phyloP scores from a whole-genome alignment of 35 echinoderm and acorn worm species.

The Diadema setosum region DNA sequence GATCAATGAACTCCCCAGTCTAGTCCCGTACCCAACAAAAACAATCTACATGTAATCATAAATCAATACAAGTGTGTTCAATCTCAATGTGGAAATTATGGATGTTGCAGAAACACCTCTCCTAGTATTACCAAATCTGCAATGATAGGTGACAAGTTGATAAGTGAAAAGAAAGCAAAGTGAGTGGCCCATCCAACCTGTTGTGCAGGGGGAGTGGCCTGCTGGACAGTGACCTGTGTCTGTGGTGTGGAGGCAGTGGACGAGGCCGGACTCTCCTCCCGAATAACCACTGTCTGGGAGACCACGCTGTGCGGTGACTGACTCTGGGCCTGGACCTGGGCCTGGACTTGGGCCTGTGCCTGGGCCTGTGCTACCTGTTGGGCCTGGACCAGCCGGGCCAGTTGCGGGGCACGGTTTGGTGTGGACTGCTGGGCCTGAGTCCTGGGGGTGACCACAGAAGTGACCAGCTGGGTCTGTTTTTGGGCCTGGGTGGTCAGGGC shows the following conservation, averaged over 20 bases:
- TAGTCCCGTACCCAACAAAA: too few relatives aligned
- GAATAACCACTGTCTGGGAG: slow-evolving; percentile 52
- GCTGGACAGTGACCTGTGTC: slow-evolving; percentile 18
- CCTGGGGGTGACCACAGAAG: slow-evolving; percentile 1
- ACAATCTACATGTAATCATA: too few relatives aligned
- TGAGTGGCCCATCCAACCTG: neutral
- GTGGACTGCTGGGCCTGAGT: neutral
- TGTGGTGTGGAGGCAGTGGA: neutral
- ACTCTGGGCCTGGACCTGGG: slow-evolving; percentile 21
- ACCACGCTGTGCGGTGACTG: slow-evolving; percentile 12
- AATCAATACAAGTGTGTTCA: too few relatives aligned
- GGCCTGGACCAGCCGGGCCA: slow-evolving; percentile 55
- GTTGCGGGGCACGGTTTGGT: neutral
- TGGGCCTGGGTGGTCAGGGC: slow-evolving; percentile 7
- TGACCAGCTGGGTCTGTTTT: slow-evolving; percentile 66
- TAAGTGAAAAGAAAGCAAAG: too few relatives aligned
- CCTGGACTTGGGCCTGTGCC: slow-evolving; percentile 22
- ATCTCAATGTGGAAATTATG: too few relatives aligned
- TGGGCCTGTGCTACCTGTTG: slow-evolving; percentile 8
- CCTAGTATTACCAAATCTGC: too few relatives aligned
- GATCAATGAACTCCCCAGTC: too few relatives aligned
- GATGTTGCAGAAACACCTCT: too few relatives aligned
- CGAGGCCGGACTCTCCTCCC: slow-evolving; percentile 13
- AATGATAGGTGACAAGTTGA: too few relatives aligned
- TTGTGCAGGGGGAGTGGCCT: neutral